Conservation (phyloP, 2,888 invertebrate genomes). For the Patella pellucida region DNA sequence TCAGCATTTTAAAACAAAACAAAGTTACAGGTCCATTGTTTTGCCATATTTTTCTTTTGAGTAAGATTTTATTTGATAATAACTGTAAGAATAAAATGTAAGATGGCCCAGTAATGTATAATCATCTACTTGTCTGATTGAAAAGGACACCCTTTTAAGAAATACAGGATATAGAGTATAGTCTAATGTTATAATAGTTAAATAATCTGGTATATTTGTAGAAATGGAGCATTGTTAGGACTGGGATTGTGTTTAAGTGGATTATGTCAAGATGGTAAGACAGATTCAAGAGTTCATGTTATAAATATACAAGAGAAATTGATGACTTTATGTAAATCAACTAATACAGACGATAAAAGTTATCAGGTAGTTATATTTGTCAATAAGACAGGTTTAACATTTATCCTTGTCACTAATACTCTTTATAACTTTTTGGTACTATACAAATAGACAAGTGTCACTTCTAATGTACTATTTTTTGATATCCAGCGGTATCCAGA, state of each 20-base stretch:
- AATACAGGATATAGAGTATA: background rate
- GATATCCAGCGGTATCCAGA: too few relatives aligned
- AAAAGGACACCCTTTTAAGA: background rate
- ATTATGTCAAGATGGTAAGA: constrained; percentile 58
- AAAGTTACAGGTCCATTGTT: too few relatives aligned
- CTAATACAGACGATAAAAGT: constrained; percentile 29
- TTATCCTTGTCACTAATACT: too few relatives aligned
- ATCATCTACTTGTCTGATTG: constrained; percentile 14
- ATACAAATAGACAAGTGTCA: too few relatives aligned
- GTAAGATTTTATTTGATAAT: too few relatives aligned
- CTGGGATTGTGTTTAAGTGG: constrained; percentile 53
- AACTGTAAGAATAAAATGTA: too few relatives aligned
- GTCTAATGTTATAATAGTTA: background rate
- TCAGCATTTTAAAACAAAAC: too few relatives aligned
- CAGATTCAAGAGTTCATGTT: constrained; percentile 58
- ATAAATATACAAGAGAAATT: constrained; percentile 48
- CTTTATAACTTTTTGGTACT: too few relatives aligned
- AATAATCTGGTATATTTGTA: constrained; percentile 25
- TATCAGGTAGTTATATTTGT: constrained; percentile 26
- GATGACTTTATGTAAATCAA: constrained; percentile 30
- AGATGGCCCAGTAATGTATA: background rate
- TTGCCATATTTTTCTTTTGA: too few relatives aligned
- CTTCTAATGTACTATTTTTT: too few relatives aligned
- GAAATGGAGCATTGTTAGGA: constrained; percentile 57
- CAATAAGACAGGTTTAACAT: too few relatives aligned